Evolutionary conservation across 2,797 vertebrate genomes (phyloP), one percentile per base, ranked within the genome.

Genomic region (Pelodytes ibericus): DNA sequence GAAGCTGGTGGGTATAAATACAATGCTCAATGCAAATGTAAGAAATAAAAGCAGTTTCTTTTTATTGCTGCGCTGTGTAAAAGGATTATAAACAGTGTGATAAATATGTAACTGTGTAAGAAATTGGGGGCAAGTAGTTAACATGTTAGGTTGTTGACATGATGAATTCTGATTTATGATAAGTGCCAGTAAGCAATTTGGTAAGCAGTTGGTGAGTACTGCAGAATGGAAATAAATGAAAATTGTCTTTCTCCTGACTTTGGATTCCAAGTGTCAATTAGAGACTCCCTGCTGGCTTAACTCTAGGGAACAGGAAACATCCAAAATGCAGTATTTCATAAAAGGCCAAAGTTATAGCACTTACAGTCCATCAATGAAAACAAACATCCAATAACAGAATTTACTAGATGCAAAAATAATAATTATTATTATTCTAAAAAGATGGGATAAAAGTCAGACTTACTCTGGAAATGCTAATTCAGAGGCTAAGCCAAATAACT

Each of bases 61-160:
- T 58, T 31, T 62, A 62, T 62, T 62, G 33, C 5, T 36, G 24
- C 5, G 7, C 20, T 11, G 30, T 22, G 20, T 36, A 62, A 62
- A 20, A 24, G 20, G 60, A 62, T 62, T 27, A 31, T 44, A 44
- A 62, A 56, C 59, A 64, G 74, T 47, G 44, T 68, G 58, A 51
- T 10, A 25, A 13, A 60, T 26, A 27, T 24, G 47, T 29, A 36
- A 41, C 58, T 24, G 31, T 18, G 25, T 33, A 22, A 25, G 44
- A 57, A 65, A 71, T 31, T 49, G 44, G 62, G 31, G 44, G 16
- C 39, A 27, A 56, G 74, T 61, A 27, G 39, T 70, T 71, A 69
- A 62, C 53, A 53, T 69, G 74, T 75, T 75, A 71, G 68, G 44
- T 63, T 77, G 61, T 59, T 77, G 75, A 77, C 61, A 66, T 60